Base-by-base conservation (phyloP, 2,888 invertebrate genomes). In the Agrotis ipsilon region DNA sequence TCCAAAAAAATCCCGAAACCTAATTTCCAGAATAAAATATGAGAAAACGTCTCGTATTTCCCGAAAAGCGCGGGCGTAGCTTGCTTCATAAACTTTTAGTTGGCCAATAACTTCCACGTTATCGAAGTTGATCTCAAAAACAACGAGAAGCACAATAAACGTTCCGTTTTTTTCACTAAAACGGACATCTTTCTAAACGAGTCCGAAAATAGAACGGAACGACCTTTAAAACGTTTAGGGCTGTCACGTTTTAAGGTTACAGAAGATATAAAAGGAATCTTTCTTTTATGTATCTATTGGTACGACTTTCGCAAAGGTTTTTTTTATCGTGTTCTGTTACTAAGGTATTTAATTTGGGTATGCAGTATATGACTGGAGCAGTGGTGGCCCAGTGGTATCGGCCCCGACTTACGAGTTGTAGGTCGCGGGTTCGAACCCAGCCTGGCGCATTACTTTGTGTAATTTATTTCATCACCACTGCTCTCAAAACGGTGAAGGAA, bases 141-240 rank as follows among this genome's bases (percentile, higher is more conserved):
- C 60, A 66, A 74, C 18, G 19, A 51, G 60, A 72, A 74, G 66
- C 61, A 59, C 57, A 45, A 69, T 60, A 79, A 82, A 78, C 71
- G 55, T 39, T 13, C 21, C 45, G 21, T 63, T 55, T 63, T 68
- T 75, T 72, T 61, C 45, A 52, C 43, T 62, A 59, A 67, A 83
- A 65, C n/a, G 58, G 39, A 57, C 61, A 52, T 71, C 68, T 72
- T 61, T 2, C 49, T 57, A 48, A 64, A 72, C 43, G 48, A 19
- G 27, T 60, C 66, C 70, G 24, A 80, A 85, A 83, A 85, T 83
- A 79, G 76, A 79, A 64, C 27, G 16, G 21, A 48, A 51, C 52
- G 68, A 61, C 80, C 72, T 84, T 72, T 48, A 58, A 39, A 39
- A 16, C 48, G 18, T 21, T 59, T 54, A 82, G 75, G 85, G 85